Evolutionary conservation across 2,797 vertebrate genomes (phyloP).

Genomic region (Hypotaenidia philippensis): DNA sequence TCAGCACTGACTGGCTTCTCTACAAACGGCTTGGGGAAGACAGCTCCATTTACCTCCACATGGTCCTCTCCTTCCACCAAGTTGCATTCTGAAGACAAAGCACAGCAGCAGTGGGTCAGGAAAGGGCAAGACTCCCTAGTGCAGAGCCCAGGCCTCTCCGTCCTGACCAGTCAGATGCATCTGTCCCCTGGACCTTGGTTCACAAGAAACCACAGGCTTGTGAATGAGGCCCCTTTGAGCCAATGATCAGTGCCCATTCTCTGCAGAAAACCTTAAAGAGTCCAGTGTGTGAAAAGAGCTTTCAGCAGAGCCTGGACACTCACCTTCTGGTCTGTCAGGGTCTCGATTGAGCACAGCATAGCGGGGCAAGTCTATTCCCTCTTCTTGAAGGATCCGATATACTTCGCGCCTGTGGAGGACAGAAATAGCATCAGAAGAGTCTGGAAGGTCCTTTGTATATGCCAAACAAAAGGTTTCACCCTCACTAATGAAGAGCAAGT

Average conservation of each 20-base stretch:
- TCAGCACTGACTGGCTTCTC: slow-evolving; percentile 98
- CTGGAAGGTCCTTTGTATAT: neutral
- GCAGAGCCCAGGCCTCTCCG: neutral
- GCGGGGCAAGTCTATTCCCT: slow-evolving; percentile 96
- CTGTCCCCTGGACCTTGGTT: neutral
- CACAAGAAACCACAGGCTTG: neutral
- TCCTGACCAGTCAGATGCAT: neutral
- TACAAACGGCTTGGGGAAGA: slow-evolving; percentile 98
- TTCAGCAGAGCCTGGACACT: neutral
- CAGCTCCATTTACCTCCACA: slow-evolving; percentile 95
- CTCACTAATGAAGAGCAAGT: neutral
- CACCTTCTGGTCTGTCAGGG: slow-evolving; percentile 95
- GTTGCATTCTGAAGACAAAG: slow-evolving; percentile 88
- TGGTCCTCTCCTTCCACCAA: slow-evolving; percentile 97
- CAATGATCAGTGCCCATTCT: neutral
- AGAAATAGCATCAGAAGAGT: neutral
- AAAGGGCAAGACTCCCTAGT: neutral
- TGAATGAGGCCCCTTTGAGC: neutral
- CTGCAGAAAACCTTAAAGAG: neutral
- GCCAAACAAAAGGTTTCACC: neutral
- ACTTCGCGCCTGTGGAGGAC: slow-evolving; percentile 90
- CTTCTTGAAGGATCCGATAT: slow-evolving; percentile 97
- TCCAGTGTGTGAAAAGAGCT: neutral
- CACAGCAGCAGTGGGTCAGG: neutral
- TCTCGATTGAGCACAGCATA: slow-evolving; percentile 97